Percentiles rank a stretch among this genome's conserved stretches.
Conservation (phyloP, 2,113 vertebrate genomes). For the Nesoenas mayeri region DNA sequence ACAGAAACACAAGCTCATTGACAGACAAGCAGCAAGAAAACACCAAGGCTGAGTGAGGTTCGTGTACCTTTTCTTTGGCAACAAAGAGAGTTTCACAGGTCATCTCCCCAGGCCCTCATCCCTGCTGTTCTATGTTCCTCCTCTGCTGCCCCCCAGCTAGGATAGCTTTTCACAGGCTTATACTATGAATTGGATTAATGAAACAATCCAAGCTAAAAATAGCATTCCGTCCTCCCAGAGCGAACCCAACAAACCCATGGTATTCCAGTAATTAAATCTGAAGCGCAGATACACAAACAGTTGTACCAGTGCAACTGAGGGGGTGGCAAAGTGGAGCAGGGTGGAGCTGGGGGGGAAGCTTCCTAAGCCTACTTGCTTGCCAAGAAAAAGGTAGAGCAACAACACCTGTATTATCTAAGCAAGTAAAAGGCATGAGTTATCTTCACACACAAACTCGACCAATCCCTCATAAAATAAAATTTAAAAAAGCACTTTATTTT, state of each 20-base stretch:
- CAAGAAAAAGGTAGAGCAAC: background rate
- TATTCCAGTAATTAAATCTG: background rate
- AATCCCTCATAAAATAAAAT: background rate
- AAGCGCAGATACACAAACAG: background rate
- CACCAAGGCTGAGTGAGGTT: background rate
- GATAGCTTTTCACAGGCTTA: background rate
- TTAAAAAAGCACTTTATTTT: background rate
- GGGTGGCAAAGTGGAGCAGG: background rate
- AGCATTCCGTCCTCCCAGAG: background rate
- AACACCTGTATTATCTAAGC: background rate
- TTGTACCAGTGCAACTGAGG: background rate
- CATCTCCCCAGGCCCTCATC: background rate
- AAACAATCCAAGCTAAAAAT: background rate
- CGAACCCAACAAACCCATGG: background rate
- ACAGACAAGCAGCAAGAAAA: background rate
- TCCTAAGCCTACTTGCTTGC: background rate
- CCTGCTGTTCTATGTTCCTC: background rate
- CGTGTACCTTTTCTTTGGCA: background rate
- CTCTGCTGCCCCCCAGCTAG: background rate
- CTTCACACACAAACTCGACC: background rate
- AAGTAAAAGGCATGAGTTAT: background rate
- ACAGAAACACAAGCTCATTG: background rate
- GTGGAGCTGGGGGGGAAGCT: too few relatives aligned
- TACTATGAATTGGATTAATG: background rate
- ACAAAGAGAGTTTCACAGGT: background rate